Conservation (phyloP, 1,140 invertebrate genomes). For the Parapsyche elsis region DNA sequence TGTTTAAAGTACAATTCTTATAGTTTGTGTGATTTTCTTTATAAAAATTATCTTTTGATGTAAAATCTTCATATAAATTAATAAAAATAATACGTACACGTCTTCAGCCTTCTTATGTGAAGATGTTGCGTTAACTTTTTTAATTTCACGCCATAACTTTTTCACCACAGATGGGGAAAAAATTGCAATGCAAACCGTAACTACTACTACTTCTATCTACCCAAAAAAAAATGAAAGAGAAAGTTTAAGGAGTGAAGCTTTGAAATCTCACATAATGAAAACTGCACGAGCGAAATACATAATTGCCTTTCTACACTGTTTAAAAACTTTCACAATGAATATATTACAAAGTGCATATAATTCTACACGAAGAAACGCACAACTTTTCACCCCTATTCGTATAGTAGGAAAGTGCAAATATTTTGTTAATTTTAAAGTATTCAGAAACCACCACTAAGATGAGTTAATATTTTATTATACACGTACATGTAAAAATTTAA, state of each 20-base stretch:
- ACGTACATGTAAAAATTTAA: no score
- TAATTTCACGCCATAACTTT: conserved; percentile 17
- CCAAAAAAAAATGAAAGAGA: not conserved
- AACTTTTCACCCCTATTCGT: no score
- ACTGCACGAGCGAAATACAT: conserved; percentile 24
- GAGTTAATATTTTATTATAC: no score
- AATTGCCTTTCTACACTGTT: conserved; percentile 16
- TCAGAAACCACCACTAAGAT: no score
- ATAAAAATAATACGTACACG: no score
- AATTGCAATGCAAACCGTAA: not conserved
- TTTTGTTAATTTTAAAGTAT: no score
- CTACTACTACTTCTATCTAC: not conserved
- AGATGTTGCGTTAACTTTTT: conserved; percentile 5
- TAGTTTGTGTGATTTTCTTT: no score
- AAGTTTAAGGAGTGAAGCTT: not conserved
- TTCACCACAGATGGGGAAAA: not conserved
- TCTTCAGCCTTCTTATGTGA: not conserved
- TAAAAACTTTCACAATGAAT: conserved; percentile 10
- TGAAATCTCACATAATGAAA: conserved; percentile 21
- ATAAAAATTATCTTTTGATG: no score
- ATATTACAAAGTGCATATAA: conserved; percentile 12
- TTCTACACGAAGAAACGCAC: no score
- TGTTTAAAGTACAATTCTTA: no score
- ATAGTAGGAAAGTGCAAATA: no score
- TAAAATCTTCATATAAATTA: no score